Evolutionary conservation across 1,140 invertebrate species (phyloP).

Genomic region (Anthonomus grandis): DNA sequence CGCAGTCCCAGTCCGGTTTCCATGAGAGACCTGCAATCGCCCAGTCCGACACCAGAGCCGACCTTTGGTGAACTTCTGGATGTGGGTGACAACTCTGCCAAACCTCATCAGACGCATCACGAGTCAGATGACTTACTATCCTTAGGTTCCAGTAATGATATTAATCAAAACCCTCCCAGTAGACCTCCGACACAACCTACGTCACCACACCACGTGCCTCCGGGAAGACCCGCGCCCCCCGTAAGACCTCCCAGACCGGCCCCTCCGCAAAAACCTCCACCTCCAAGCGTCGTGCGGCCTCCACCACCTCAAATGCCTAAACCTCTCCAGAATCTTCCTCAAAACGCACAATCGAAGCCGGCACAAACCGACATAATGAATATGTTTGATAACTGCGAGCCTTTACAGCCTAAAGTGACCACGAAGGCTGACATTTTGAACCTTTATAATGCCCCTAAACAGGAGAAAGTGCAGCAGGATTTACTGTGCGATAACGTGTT

Average conservation of each 20-base stretch:
- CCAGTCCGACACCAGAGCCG: conserved; percentile 78
- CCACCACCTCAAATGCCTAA: conserved; percentile 8
- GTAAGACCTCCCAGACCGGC: conserved; percentile 36
- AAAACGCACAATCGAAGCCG: conserved; percentile 14
- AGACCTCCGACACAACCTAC: conserved; percentile 27
- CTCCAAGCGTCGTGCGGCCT: conserved; percentile 17
- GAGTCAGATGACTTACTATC: conserved; percentile 31
- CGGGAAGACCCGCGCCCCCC: conserved; percentile 48
- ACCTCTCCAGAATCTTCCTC: not conserved
- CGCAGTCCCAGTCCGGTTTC: conserved; percentile 78
- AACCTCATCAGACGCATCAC: not conserved
- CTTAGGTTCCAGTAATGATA: conserved; percentile 37
- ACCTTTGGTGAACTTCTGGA: conserved; percentile 64
- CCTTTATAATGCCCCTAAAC: conserved; percentile 57
- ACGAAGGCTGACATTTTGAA: conserved; percentile 64
- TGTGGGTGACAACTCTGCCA: conserved; percentile 47
- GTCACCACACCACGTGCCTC: conserved; percentile 19
- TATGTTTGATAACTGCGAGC: conserved; percentile 49
- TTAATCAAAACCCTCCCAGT: conserved; percentile 48
- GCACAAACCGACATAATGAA: conserved; percentile 44
- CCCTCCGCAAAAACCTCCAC: conserved; percentile 39
- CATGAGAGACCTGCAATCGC: conserved; percentile 73
- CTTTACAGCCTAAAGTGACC: conserved; percentile 47
- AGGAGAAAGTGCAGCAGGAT: conserved; percentile 47
- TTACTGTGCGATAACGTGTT: conserved; percentile 40